phyloP scores from a whole-genome alignment of 2,113 vertebrate species.

The Pachypanchax playfairii region DNA sequence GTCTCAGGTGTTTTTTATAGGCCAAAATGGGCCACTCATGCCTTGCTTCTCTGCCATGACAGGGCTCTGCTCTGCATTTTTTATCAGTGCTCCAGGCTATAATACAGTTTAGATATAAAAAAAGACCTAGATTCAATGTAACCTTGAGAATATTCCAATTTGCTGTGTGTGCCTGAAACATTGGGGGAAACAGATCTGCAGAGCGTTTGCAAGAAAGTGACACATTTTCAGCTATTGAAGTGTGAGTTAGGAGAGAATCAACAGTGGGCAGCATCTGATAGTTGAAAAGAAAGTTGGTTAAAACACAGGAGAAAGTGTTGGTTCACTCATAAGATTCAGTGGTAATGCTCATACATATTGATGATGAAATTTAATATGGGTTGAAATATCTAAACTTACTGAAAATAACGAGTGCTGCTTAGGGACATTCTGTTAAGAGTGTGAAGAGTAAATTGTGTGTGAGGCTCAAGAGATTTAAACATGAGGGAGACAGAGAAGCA shows the following conservation, averaged over 20 bases:
- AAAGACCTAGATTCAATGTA: constrained; percentile 33
- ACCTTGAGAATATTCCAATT: constrained; percentile 50
- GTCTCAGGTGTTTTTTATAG: constrained; percentile 60
- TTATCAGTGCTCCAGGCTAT: constrained; percentile 41
- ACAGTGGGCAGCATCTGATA: neutral
- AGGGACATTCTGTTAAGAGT: constrained; percentile 28
- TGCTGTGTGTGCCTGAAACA: neutral
- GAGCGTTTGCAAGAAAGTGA: constrained; percentile 17
- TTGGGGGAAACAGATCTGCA: constrained; percentile 16
- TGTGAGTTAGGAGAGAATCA: constrained; percentile 34
- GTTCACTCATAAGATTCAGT: constrained; percentile 32
- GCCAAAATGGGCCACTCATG: constrained; percentile 55
- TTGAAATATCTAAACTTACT: constrained; percentile 29
- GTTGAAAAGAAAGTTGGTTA: constrained; percentile 30
- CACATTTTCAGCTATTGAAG: constrained; percentile 40
- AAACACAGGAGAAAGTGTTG: constrained; percentile 6
- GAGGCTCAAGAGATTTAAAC: constrained; percentile 27
- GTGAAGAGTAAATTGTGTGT: constrained; percentile 21
- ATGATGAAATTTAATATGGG: constrained; percentile 22
- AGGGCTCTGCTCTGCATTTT: constrained; percentile 46
- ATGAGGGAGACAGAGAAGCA: neutral
- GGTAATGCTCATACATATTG: constrained; percentile 35
- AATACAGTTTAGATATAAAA: constrained; percentile 36
- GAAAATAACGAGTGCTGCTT: constrained; percentile 26
- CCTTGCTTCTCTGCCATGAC: constrained; percentile 20